A percentile compares a stretch with the other conserved stretches of the same genome.
Conservation (phyloP, 2,797 vertebrate genomes). For the Paguma larvata region DNA sequence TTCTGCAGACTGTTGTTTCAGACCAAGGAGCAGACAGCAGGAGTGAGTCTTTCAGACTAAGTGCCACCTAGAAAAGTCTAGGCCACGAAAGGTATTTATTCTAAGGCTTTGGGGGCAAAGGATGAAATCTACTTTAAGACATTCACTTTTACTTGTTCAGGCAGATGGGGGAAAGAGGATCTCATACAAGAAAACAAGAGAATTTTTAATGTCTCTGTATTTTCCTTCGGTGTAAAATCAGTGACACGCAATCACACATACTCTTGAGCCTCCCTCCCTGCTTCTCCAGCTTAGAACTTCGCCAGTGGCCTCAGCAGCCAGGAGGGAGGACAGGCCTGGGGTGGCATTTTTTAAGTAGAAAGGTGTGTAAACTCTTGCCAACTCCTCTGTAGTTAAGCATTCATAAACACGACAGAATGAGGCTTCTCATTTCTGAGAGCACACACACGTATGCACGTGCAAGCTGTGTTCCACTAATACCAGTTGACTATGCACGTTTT, state of each 20-base stretch:
- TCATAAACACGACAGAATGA: not conserved
- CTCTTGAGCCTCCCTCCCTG: not conserved
- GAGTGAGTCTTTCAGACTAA: not conserved
- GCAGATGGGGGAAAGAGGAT: not conserved
- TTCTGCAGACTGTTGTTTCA: not conserved
- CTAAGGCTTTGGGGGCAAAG: not conserved
- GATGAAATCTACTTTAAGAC: not conserved
- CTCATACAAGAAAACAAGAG: not conserved
- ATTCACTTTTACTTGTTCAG: not conserved
- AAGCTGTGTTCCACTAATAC: not conserved
- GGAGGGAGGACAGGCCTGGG: not conserved
- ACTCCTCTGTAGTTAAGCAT: not conserved
- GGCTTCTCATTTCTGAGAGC: not conserved
- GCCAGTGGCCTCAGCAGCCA: not conserved
- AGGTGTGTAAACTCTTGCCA: not conserved
- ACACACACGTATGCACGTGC: not conserved
- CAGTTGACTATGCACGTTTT: not conserved
- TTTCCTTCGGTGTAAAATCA: not conserved
- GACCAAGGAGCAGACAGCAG: not conserved
- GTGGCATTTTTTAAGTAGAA: not conserved
- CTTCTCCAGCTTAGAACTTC: not conserved
- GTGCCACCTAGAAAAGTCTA: not conserved
- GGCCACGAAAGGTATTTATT: not conserved
- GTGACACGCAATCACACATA: not conserved
- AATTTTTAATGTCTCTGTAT: not conserved